These are phyloP conservation scores for Felis chaus DNA, from an alignment of 2,113 vertebrate genomes.

Conservation along the genomic window DNA sequence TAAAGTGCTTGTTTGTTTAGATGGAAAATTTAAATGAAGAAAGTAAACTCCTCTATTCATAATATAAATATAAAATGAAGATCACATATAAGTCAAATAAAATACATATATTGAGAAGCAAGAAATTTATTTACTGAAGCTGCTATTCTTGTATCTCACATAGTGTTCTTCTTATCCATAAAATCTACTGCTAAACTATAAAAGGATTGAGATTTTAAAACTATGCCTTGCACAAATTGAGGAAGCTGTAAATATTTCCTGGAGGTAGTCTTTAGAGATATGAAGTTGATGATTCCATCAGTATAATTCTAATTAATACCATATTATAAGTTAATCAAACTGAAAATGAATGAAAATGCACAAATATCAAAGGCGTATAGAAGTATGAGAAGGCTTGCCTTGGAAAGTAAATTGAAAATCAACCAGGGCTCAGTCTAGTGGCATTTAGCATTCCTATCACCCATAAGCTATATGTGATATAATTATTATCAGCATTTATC, in stretches of 20 bases:
- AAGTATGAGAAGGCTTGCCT: not conserved
- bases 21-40: slow-evolving; percentile 3
- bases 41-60: not conserved
- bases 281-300: not conserved
- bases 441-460: not conserved
- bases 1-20: not conserved
- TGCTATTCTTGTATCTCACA: not conserved
- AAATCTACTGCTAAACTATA: not conserved
- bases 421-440: not conserved
- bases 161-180: not conserved
- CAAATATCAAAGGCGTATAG: not conserved
- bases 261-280: not conserved
- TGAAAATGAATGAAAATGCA: slow-evolving; percentile 23
- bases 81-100: not conserved
- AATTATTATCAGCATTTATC: slow-evolving; percentile 65
- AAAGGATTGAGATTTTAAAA: not conserved
- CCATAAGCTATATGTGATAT: slow-evolving; percentile 37
- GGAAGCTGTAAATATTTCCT: not conserved
- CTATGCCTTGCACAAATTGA: not conserved
- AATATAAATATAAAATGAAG: not conserved
- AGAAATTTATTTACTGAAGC: not conserved
- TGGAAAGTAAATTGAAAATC: not conserved
- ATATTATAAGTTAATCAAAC: slow-evolving; percentile 21
- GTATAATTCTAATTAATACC: not conserved
- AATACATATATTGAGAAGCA: not conserved